phyloP scores from a whole-genome alignment of 2,797 vertebrate species.

The Tarsius wallacei region DNA sequence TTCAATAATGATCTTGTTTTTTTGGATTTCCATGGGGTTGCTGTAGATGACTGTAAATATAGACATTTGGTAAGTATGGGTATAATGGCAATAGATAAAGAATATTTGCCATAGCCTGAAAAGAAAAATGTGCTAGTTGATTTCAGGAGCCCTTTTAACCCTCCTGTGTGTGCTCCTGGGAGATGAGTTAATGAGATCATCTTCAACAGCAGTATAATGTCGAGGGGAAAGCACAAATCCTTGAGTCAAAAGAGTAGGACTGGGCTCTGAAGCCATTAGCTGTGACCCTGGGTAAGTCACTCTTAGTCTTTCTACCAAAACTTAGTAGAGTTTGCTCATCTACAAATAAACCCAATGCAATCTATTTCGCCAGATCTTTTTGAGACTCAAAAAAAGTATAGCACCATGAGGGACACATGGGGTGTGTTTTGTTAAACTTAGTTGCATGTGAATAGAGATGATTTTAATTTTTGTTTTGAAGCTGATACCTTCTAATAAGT shows the following conservation, averaged over 20 bases:
- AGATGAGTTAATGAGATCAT: not conserved
- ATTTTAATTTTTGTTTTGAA: constrained; percentile 37
- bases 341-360: not conserved
- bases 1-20: constrained; percentile 28
- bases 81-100: not conserved
- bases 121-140: not conserved
- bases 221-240: not conserved
- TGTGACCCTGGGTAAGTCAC: not conserved
- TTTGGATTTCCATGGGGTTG: not conserved
- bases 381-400: not conserved
- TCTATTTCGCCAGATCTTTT: not conserved
- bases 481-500: not conserved
- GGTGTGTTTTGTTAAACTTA: constrained; percentile 5
- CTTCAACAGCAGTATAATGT: not conserved
- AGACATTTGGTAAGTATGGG: not conserved
- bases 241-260: not conserved
- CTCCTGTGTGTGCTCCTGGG: not conserved
- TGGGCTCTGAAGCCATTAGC: not conserved
- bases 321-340: not conserved
- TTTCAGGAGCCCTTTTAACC: not conserved
- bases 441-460: not conserved
- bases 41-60: not conserved
- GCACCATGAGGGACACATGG: not conserved
- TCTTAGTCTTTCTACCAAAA: not conserved
- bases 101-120: too few relatives aligned